These are phyloP conservation scores for Euphydryas editha DNA, from an alignment of 2,888 invertebrate genomes.

Conservation along the genomic window DNA sequence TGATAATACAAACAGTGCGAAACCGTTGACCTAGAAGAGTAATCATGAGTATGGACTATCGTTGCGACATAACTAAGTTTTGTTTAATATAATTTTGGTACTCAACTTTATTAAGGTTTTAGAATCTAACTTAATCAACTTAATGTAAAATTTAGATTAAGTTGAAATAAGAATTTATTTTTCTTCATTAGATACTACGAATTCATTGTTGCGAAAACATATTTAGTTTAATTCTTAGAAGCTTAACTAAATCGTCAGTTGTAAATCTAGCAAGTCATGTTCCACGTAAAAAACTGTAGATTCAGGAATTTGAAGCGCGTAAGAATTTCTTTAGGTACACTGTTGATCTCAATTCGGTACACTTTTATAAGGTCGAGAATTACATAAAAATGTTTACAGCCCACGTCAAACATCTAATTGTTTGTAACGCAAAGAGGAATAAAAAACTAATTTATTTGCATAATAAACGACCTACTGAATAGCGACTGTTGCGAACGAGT, in stretches of 20 bases:
- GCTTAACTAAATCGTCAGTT: too few relatives aligned
- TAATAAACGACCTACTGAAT: neutral
- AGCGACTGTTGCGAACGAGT: neutral
- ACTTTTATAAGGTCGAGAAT: too few relatives aligned
- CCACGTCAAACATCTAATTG: neutral
- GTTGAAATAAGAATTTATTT: too few relatives aligned
- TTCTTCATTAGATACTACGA: too few relatives aligned
- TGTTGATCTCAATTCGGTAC: too few relatives aligned
- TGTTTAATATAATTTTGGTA: neutral
- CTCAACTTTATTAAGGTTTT: neutral
- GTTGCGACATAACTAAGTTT: neutral
- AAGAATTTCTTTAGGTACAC: neutral
- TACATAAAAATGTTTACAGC: too few relatives aligned
- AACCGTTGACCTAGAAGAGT: constrained; percentile 20
- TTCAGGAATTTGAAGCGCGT: neutral
- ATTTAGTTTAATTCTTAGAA: too few relatives aligned
- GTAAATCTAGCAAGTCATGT: too few relatives aligned
- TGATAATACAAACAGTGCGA: constrained; percentile 23
- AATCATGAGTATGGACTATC: constrained; percentile 3
- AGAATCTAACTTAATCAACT: neutral
- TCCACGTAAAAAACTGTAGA: too few relatives aligned
- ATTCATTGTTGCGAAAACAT: too few relatives aligned
- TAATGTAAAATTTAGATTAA: too few relatives aligned
- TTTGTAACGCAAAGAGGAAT: neutral
- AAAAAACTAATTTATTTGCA: neutral